A percentile compares a stretch with the other conserved stretches of the same genome.
Evolutionary conservation across 2,888 invertebrate species (phyloP).

Genomic region (Hermaeophaga mercurialis): DNA sequence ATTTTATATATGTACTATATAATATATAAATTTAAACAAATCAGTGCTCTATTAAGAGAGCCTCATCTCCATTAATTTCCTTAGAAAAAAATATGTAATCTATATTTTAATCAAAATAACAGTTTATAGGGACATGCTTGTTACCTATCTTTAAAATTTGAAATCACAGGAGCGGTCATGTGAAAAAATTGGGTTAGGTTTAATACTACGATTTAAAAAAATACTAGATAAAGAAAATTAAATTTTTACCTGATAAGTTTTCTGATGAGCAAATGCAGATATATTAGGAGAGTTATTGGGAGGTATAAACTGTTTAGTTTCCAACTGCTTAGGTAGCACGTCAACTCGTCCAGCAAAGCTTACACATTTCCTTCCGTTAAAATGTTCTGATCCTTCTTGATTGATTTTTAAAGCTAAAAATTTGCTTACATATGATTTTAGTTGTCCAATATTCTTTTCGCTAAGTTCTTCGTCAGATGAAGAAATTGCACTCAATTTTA

Average conservation of each 20-base stretch:
- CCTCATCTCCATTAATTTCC: no score
- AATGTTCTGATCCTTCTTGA: conserved; percentile 68
- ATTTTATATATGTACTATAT: no score
- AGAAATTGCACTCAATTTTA: conserved; percentile 73
- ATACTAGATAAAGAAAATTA: no score
- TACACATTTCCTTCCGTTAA: conserved; percentile 71
- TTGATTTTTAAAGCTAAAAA: conserved; percentile 74
- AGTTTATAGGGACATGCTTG: no score
- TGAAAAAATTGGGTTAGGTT: no score
- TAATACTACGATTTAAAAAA: no score
- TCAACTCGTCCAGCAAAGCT: conserved; percentile 74
- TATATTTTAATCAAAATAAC: no score
- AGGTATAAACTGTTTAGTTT: conserved; percentile 58
- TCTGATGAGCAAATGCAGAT: conserved; percentile 64
- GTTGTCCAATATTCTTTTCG: conserved; percentile 71
- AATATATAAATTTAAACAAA: no score
- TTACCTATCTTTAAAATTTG: no score
- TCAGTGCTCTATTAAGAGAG: no score
- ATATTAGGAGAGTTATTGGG: conserved; percentile 80
- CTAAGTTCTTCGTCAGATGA: conserved; percentile 69
- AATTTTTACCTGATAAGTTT: conserved; percentile 64
- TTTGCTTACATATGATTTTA: conserved; percentile 73
- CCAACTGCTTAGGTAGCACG: conserved; percentile 62
- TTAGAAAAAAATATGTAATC: no score
- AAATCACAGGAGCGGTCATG: no score